Evolutionary conservation across 2,113 vertebrate species (phyloP).

Genomic region (Regulus satrapa): DNA sequence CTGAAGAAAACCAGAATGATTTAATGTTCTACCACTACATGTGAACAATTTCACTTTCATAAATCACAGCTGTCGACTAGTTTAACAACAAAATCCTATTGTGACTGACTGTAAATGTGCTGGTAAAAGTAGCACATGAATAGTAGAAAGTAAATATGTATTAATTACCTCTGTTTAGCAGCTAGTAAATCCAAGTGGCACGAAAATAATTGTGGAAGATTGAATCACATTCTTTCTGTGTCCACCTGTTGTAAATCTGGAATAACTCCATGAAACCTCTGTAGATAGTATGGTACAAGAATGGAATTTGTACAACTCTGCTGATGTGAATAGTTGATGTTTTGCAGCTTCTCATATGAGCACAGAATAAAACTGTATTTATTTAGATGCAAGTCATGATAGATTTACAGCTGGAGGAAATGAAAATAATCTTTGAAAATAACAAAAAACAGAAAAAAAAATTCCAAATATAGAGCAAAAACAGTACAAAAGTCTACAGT

Average conservation of each 20-base stretch:
- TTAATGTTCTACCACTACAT: neutral
- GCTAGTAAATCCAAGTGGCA: neutral
- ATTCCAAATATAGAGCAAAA: neutral
- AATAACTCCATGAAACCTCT: neutral
- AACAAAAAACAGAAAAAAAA: neutral
- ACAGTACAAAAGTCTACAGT: neutral
- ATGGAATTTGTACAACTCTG: conserved; percentile 8
- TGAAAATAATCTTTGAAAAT: conserved; percentile 32
- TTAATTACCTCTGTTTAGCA: conserved; percentile 11
- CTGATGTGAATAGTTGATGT: neutral
- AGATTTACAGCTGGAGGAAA: conserved; percentile 35
- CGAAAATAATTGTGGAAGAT: neutral
- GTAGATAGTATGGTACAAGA: neutral
- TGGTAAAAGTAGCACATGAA: neutral
- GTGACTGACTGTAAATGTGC: neutral
- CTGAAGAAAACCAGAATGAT: neutral
- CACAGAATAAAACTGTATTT: conserved; percentile 1
- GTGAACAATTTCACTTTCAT: neutral
- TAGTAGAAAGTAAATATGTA: conserved; percentile 20
- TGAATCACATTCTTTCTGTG: neutral
- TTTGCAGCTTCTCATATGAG: neutral
- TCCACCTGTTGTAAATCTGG: neutral
- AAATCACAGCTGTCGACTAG: neutral
- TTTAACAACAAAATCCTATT: conserved; percentile 10
- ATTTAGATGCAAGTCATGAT: conserved; percentile 7